Conservation (phyloP, 2,113 vertebrate genomes). For the Lophius piscatorius region DNA sequence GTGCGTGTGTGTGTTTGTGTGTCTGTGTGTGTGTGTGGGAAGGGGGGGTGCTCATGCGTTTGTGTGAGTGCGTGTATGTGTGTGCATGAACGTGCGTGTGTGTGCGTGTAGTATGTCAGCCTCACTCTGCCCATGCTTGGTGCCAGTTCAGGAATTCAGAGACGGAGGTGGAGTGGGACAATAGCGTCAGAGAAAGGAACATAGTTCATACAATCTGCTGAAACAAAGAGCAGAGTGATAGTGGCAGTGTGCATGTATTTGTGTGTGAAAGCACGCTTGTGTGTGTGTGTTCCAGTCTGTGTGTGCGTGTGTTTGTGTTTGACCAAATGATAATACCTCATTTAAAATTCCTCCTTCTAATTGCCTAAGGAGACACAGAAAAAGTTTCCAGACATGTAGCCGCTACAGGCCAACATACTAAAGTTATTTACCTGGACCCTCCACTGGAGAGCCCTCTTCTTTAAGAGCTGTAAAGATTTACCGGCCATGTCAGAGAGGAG, state of each 20-base stretch:
- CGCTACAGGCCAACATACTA: slow-evolving; percentile 10
- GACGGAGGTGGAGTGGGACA: slow-evolving; percentile 79
- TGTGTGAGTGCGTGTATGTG: slow-evolving; percentile 26
- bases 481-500: slow-evolving; percentile 45
- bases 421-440: slow-evolving; percentile 31
- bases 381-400: slow-evolving; percentile 8
- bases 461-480: slow-evolving; percentile 59
- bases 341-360: too few species aligned
- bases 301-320: neutral
- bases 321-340: too few species aligned
- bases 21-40: slow-evolving; percentile 3
- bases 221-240: slow-evolving; percentile 19
- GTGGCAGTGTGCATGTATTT: slow-evolving; percentile 7
- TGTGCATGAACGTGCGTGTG: slow-evolving; percentile 31
- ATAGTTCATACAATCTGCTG: slow-evolving; percentile 31
- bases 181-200: slow-evolving; percentile 61
- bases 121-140: slow-evolving; percentile 27
- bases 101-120: slow-evolving; percentile 16
- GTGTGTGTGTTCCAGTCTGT: neutral
- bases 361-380: slow-evolving; percentile 1
- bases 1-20: neutral
- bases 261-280: slow-evolving; percentile 16
- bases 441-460: slow-evolving; percentile 22
- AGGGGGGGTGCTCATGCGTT: too few species aligned
- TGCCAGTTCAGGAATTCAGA: slow-evolving; percentile 67